Evolutionary conservation across 1,140 invertebrate species (phyloP).

Genomic region (Tenebrio molitor): DNA sequence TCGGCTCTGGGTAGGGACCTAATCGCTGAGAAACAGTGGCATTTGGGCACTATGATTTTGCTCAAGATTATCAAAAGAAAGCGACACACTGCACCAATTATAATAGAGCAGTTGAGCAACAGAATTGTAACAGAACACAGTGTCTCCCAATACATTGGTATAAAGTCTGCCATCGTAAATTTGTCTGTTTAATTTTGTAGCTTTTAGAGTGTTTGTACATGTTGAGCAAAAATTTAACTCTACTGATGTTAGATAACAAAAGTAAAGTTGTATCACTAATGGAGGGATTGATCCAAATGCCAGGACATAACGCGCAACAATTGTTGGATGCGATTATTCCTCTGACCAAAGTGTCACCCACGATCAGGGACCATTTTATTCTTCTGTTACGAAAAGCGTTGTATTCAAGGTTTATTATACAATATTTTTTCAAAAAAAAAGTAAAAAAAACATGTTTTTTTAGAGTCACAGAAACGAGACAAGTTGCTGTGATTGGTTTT

Average conservation of each 20-base stretch:
- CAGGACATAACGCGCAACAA: constrained; percentile 65
- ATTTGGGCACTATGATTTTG: constrained; percentile 68
- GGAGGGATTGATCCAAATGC: constrained; percentile 68
- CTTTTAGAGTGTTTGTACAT: constrained; percentile 70
- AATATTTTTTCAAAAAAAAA: not conserved
- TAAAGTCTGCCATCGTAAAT: not conserved
- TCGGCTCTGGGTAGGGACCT: constrained; percentile 58
- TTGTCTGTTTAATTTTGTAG: too few species aligned
- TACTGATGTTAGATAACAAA: constrained; percentile 68
- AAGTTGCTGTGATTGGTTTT: constrained; percentile 72
- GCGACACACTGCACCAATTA: constrained; percentile 65
- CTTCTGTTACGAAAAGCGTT: constrained; percentile 71
- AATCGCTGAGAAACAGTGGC: constrained; percentile 64
- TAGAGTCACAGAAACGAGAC: constrained; percentile 66
- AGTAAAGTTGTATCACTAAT: constrained; percentile 67
- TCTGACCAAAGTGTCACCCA: constrained; percentile 67
- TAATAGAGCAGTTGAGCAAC: constrained; percentile 68
- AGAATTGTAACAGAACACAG: constrained; percentile 67
- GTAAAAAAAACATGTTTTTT: constrained; percentile 46
- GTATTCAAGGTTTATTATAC: constrained; percentile 66
- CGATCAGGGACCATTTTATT: constrained; percentile 70
- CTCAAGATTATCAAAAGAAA: constrained; percentile 69
- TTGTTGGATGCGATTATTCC: constrained; percentile 69
- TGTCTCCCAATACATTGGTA: constrained; percentile 70
- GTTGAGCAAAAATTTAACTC: constrained; percentile 67